Evolutionary conservation across 2,888 invertebrate genomes (phyloP).

Genomic region (Drosophila maculinotata): DNA sequence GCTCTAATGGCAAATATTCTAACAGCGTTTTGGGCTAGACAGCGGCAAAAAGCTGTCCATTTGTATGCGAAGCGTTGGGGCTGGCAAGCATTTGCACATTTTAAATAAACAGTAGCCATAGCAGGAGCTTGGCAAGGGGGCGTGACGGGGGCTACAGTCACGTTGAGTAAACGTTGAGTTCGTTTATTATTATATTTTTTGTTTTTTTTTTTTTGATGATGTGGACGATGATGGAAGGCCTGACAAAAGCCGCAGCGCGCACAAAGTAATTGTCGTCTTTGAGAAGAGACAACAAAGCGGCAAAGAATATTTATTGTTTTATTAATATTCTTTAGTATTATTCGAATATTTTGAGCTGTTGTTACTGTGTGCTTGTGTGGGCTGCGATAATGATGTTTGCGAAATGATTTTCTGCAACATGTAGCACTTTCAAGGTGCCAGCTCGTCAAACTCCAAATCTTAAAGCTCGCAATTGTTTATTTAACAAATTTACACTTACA

Average conservation of each 20-base stretch:
- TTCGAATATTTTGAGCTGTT: conserved; percentile 18
- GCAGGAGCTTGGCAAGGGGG: conserved; percentile 19
- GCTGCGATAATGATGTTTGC: conserved; percentile 36
- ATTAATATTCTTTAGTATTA: conserved; percentile 40
- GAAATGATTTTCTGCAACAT: conserved; percentile 60
- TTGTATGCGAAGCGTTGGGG: conserved; percentile 60
- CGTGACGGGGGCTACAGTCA: conserved; percentile 28
- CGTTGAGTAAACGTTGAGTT: conserved; percentile 18
- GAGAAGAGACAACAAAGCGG: conserved; percentile 29
- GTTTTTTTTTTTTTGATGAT: conserved; percentile 40
- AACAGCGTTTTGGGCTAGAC: conserved; percentile 31
- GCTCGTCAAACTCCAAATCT: conserved; percentile 62
- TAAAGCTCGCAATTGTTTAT: conserved; percentile 54
- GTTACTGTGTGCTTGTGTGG: conserved; percentile 20
- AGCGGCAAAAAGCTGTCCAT: conserved; percentile 34
- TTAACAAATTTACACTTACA: conserved; percentile 75
- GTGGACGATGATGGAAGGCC: conserved; percentile 49
- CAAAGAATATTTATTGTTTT: conserved; percentile 51
- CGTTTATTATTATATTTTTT: conserved; percentile 27
- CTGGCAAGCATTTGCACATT: conserved; percentile 56
- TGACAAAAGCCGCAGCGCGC: conserved; percentile 29
- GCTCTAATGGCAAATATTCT: conserved; percentile 35
- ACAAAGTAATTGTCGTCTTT: conserved; percentile 56
- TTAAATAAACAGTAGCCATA: conserved; percentile 49
- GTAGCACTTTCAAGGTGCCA: conserved; percentile 36